Evolutionary conservation across 2,888 invertebrate genomes (phyloP).

Genomic region (Coronaproctus castanopsis): DNA sequence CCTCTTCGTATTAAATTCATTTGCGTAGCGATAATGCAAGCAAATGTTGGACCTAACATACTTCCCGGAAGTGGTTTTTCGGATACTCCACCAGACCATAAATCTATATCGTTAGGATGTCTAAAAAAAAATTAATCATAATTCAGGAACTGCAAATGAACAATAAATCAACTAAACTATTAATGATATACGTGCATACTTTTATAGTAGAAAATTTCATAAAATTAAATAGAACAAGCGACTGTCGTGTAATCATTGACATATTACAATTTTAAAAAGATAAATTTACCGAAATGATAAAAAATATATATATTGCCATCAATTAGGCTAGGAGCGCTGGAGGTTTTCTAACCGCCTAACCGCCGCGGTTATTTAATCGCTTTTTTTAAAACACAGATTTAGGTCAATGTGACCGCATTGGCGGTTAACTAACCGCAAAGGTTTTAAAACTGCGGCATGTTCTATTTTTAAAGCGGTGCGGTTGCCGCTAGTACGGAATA

Average conservation of each 20-base stretch:
- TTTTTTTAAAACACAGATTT: too few relatives aligned
- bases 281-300: too few relatives aligned
- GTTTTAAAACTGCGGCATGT: too few relatives aligned
- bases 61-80: constrained; percentile 76
- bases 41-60: constrained; percentile 84
- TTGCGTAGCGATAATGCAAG: constrained; percentile 81
- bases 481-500: too few relatives aligned
- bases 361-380: too few relatives aligned
- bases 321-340: too few relatives aligned
- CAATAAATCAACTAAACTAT: background rate
- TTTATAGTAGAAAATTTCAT: background rate
- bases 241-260: too few relatives aligned
- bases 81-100: constrained; percentile 87
- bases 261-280: background rate
- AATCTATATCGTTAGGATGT: constrained; percentile 75
- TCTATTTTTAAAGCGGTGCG: too few relatives aligned
- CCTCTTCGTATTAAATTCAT: constrained; percentile 73
- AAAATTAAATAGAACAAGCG: background rate
- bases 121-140: constrained; percentile 26
- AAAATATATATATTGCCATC: too few relatives aligned
- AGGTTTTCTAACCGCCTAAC: too few relatives aligned
- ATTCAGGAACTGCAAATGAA: background rate
- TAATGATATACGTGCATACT: background rate
- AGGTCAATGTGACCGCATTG: too few relatives aligned
- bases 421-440: too few relatives aligned